Percentiles rank a stretch among this genome's conserved stretches.
phyloP scores from a whole-genome alignment of 92 coral and sea anemone genomes.

The Paramuricea clavata region DNA sequence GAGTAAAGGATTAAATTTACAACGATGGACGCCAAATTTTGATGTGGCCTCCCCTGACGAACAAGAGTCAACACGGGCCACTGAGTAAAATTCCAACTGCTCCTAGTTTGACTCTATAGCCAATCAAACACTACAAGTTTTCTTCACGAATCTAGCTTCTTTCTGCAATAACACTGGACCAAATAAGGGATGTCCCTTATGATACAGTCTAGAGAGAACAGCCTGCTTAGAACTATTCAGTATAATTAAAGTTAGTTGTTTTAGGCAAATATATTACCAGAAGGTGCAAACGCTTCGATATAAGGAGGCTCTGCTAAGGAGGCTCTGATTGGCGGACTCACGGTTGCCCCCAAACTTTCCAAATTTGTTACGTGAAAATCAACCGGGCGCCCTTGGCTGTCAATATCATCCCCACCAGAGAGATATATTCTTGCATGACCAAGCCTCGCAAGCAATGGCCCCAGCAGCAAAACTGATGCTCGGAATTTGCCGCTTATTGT shows the following conservation, averaged over 20 bases:
- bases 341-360: conserved; percentile 28
- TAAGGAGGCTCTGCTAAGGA: neutral
- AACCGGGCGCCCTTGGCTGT: conserved; percentile 29
- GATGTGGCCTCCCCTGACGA: too few relatives aligned
- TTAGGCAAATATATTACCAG: neutral
- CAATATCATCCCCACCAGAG: conserved; percentile 43
- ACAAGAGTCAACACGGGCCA: too few relatives aligned
- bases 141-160: too few relatives aligned
- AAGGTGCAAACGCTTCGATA: neutral
- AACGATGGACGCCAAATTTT: too few relatives aligned
- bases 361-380: conserved; percentile 46
- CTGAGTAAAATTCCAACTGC: too few relatives aligned
- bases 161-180: neutral
- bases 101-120: too few relatives aligned
- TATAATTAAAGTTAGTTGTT: neutral
- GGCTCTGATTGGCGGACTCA: neutral
- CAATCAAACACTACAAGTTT: too few relatives aligned
- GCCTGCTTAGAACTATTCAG: too few relatives aligned
- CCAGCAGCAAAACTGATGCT: conserved; percentile 26
- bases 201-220: too few relatives aligned
- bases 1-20: too few relatives aligned
- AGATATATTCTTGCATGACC: neutral
- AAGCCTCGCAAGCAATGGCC: conserved; percentile 39
- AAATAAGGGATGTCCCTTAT: too few relatives aligned
- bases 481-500: conserved; percentile 29